A percentile compares a stretch with the other conserved stretches of the same genome.
Conservation (phyloP, 2,888 invertebrate genomes). For the Brachyptera risi region DNA sequence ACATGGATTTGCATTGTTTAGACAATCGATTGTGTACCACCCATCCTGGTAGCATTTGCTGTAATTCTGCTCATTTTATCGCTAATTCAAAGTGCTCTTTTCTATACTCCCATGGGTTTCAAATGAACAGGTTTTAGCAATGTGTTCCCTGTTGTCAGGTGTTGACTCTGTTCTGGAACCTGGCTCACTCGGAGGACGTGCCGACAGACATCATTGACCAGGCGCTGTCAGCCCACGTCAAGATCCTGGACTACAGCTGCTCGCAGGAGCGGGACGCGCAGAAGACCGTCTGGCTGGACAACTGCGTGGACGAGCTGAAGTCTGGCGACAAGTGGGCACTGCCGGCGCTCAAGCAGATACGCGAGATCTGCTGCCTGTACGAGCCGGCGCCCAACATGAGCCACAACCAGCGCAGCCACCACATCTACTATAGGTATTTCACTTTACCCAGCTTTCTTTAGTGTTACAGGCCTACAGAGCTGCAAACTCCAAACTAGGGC, state of each 20-base stretch:
- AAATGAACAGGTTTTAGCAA: too few relatives aligned
- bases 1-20: too few relatives aligned
- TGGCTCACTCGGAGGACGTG: slow-evolving; percentile 94
- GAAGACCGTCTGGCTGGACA: slow-evolving; percentile 92
- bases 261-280: slow-evolving; percentile 95
- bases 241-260: slow-evolving; percentile 96
- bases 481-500: too few relatives aligned
- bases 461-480: too few relatives aligned
- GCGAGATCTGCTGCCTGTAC: slow-evolving; percentile 92
- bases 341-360: slow-evolving; percentile 91
- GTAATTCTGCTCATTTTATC: too few relatives aligned
- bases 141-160: slow-evolving; percentile 50
- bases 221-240: slow-evolving; percentile 89
- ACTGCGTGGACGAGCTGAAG: slow-evolving; percentile 93
- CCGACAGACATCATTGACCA: slow-evolving; percentile 97
- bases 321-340: slow-evolving; percentile 86
- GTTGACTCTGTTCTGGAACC: slow-evolving; percentile 90
- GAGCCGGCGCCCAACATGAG: slow-evolving; percentile 71
- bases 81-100: too few relatives aligned
- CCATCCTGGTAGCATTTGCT: too few relatives aligned
- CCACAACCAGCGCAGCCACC: slow-evolving; percentile 56
- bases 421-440: slow-evolving; percentile 53
- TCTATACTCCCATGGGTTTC: too few relatives aligned
- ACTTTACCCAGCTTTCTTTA: too few relatives aligned
- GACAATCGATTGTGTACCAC: too few relatives aligned